Evolutionary conservation across 2,797 vertebrate species (phyloP).

Genomic region (Galagoides demidoff): DNA sequence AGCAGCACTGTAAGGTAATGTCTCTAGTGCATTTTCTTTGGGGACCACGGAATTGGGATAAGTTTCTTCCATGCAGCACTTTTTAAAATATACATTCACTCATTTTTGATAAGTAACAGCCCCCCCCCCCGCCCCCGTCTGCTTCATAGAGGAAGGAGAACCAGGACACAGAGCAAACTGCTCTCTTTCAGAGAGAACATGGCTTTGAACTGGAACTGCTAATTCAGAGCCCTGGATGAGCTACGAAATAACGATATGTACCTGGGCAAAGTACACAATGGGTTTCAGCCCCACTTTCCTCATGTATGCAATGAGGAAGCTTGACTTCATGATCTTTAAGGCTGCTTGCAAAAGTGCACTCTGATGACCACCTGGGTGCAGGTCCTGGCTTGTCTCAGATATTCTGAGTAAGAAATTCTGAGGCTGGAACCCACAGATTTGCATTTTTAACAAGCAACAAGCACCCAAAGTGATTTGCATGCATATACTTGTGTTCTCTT

Average conservation of each 20-base stretch:
- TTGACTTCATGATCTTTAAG: background rate
- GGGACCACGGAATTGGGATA: background rate
- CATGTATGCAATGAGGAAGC: background rate
- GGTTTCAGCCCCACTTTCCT: background rate
- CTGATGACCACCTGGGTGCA: too few relatives aligned
- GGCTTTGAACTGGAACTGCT: background rate
- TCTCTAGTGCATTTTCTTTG: background rate
- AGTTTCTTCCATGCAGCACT: background rate
- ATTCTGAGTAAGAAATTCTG: background rate
- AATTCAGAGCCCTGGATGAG: too few relatives aligned
- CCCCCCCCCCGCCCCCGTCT: background rate
- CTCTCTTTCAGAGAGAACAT: background rate
- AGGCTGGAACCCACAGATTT: background rate
- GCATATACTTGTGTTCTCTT: background rate
- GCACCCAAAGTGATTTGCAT: too few relatives aligned
- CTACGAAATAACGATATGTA: fast-evolving
- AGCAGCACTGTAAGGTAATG: background rate
- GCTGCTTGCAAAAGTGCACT: background rate
- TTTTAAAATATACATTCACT: background rate
- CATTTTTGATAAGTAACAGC: background rate
- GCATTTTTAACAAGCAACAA: background rate
- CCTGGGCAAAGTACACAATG: background rate
- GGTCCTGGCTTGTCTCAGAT: fast-evolving
- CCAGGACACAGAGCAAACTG: background rate
- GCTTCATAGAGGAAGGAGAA: background rate